A percentile compares a stretch with the other conserved stretches of the same genome.
phyloP scores from a whole-genome alignment of 2,113 vertebrate genomes.

The Pygoscelis antarcticus region DNA sequence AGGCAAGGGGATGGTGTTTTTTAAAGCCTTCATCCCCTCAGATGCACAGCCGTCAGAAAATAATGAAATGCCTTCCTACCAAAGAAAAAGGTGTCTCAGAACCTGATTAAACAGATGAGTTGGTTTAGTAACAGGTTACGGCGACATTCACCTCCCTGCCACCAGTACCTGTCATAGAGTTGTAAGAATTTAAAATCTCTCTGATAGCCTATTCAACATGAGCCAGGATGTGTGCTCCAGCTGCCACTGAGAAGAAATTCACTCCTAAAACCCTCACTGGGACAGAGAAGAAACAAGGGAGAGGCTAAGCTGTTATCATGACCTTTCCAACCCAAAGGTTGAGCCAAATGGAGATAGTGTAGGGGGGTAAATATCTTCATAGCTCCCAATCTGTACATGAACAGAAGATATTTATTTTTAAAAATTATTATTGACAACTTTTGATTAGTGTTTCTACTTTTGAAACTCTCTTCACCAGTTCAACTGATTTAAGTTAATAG shows the following conservation, averaged over 20 bases:
- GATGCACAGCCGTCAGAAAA: background rate
- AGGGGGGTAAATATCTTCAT: accelerated
- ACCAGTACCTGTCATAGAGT: background rate
- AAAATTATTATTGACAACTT: background rate
- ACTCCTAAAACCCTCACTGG: background rate
- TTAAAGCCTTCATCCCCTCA: background rate
- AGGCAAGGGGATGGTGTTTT: background rate
- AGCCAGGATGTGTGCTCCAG: background rate
- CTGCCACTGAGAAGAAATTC: background rate
- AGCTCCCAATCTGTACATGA: background rate
- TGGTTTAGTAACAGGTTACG: background rate
- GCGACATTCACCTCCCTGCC: accelerated
- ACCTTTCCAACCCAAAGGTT: background rate
- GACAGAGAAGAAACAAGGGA: background rate
- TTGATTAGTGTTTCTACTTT: background rate
- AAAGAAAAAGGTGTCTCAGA: background rate
- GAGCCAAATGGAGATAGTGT: background rate
- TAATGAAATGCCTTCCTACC: background rate
- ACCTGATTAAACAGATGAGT: background rate
- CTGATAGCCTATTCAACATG: background rate
- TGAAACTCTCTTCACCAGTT: background rate
- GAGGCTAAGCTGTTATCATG: background rate
- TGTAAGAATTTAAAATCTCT: background rate
- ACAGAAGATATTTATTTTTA: background rate
- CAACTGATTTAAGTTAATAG: background rate